Percentiles rank a stretch among this genome's conserved stretches.
Conservation (phyloP, 92 coral and sea anemone species). For the Epizoanthus stellaris region DNA sequence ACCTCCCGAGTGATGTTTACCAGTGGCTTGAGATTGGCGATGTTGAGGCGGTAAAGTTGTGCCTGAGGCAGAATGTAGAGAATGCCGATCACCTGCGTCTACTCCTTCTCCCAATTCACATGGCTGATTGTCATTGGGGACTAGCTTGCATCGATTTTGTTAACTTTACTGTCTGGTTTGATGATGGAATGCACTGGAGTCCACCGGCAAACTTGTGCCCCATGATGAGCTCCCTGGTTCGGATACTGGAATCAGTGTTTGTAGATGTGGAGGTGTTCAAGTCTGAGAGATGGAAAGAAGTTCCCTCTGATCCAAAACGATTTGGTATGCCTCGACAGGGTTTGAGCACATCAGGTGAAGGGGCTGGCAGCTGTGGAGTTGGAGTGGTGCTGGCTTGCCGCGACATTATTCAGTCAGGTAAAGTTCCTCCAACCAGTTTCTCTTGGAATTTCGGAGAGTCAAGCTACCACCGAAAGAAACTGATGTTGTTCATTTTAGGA, state of each 20-base stretch:
- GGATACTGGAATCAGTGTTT: not conserved
- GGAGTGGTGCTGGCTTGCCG: not conserved
- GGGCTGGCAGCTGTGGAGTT: not conserved
- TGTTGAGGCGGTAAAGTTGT: not conserved
- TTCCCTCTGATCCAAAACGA: too few relatives aligned
- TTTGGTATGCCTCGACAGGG: not conserved
- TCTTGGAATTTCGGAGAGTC: constrained; percentile 41
- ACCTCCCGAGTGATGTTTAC: constrained; percentile 19
- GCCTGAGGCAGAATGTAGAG: not conserved
- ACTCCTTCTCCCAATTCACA: constrained; percentile 21
- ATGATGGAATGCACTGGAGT: not conserved
- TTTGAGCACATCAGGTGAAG: constrained; percentile 14
- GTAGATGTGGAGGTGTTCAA: too few relatives aligned
- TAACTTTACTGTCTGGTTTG: constrained; percentile 21
- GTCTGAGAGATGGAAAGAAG: too few relatives aligned
- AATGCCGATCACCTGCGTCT: not conserved
- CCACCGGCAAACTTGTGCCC: not conserved
- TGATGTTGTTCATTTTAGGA: not conserved
- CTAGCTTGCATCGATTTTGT: constrained; percentile 17
- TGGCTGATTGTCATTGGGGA: constrained; percentile 27
- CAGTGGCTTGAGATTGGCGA: not conserved
- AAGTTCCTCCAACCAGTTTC: constrained; percentile 23
- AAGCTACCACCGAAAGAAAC: constrained; percentile 36
- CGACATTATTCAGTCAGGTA: constrained; percentile 13
- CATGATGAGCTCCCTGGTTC: not conserved